Percentiles rank a stretch among this genome's conserved stretches.
phyloP scores from a whole-genome alignment of 2,888 invertebrate species.

The Epirrita christyi region DNA sequence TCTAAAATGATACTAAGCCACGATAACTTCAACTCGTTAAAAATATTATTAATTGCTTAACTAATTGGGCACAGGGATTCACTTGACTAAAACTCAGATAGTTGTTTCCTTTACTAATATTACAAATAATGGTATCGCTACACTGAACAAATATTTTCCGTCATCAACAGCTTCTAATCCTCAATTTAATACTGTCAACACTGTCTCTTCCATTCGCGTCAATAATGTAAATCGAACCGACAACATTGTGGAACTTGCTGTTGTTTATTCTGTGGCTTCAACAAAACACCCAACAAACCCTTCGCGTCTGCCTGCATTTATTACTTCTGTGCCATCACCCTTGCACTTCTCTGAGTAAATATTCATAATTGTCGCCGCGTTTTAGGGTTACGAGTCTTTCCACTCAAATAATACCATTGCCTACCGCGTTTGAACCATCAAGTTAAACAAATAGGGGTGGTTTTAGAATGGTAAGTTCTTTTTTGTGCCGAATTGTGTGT shows the following conservation, averaged over 20 bases:
- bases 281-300: slow-evolving; percentile 51
- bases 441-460: slow-evolving; percentile 34
- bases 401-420: slow-evolving; percentile 37
- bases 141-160: slow-evolving; percentile 30
- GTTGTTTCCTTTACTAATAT: not conserved
- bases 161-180: slow-evolving; percentile 29
- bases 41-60: too few relatives aligned
- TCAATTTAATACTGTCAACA: slow-evolving; percentile 37
- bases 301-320: slow-evolving; percentile 54
- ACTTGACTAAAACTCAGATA: not conserved
- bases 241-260: slow-evolving; percentile 14
- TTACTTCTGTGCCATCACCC: slow-evolving; percentile 67
- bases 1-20: too few relatives aligned
- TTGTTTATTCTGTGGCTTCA: slow-evolving; percentile 39
- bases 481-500: slow-evolving; percentile 45
- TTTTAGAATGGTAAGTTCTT: slow-evolving; percentile 32
- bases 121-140: slow-evolving; percentile 11
- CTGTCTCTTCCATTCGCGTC: slow-evolving; percentile 36
- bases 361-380: slow-evolving; percentile 64
- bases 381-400: slow-evolving; percentile 50
- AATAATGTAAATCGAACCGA: slow-evolving; percentile 39
- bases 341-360: slow-evolving; percentile 65
- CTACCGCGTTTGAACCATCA: slow-evolving; percentile 36
- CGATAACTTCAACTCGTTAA: too few relatives aligned
- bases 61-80: too few relatives aligned